phyloP scores from a whole-genome alignment of 1,140 invertebrate species.

The Idris sp. region DNA sequence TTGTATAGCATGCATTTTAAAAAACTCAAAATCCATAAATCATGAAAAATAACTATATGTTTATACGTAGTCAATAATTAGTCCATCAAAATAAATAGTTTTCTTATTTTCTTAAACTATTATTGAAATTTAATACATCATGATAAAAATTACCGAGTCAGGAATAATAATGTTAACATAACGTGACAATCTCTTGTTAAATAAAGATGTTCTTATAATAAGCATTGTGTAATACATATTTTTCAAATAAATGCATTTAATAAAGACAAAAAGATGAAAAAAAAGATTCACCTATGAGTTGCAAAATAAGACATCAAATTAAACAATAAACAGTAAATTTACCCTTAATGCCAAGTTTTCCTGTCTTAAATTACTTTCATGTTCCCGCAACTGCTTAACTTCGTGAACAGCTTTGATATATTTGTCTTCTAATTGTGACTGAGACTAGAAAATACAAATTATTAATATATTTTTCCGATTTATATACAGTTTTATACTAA shows the following conservation, averaged over 20 bases:
- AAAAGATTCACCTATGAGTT: too few species aligned
- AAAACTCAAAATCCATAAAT: too few species aligned
- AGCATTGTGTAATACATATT: constrained; percentile 19
- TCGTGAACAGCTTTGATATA: constrained; percentile 84
- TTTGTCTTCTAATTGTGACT: constrained; percentile 78
- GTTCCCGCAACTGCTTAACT: constrained; percentile 86
- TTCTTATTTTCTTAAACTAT: neutral
- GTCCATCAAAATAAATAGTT: constrained; percentile 13
- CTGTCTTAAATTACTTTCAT: constrained; percentile 86
- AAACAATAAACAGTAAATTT: constrained; percentile 56
- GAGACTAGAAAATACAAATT: constrained; percentile 38
- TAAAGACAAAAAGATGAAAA: too few species aligned
- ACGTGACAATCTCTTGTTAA: constrained; percentile 10
- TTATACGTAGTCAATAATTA: too few species aligned
- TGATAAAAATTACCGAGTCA: neutral
- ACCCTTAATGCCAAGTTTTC: constrained; percentile 90
- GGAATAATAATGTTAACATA: constrained; percentile 23
- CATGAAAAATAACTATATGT: too few species aligned
- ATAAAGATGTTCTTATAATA: constrained; percentile 24
- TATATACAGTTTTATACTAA: too few species aligned
- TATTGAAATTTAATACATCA: neutral
- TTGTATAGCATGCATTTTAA: too few species aligned
- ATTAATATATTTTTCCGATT: constrained; percentile 20
- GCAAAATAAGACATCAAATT: too few species aligned
- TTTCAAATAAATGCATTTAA: too few species aligned